Evolutionary conservation across 2,888 invertebrate genomes (phyloP).

Genomic region (Pelosia muscerda): DNA sequence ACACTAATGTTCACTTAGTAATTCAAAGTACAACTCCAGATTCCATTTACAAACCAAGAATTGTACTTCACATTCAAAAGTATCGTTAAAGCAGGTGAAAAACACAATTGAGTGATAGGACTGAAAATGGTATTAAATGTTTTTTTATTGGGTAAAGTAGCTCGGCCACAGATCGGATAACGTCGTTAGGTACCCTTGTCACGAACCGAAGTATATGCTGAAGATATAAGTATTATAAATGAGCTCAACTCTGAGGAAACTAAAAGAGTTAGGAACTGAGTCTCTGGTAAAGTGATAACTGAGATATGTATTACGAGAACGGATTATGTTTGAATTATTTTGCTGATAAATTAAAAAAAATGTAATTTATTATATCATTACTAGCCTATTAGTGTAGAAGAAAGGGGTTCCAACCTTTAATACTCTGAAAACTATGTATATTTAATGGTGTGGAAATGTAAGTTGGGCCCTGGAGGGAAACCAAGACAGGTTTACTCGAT

Average conservation of each 20-base stretch:
- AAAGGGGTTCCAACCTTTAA: too few relatives aligned
- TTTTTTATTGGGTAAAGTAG: slow-evolving; percentile 39
- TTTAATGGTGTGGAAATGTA: too few relatives aligned
- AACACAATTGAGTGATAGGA: slow-evolving; percentile 16
- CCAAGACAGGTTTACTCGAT: too few relatives aligned
- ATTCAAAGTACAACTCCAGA: not conserved
- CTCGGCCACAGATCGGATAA: slow-evolving; percentile 39
- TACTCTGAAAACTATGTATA: too few relatives aligned
- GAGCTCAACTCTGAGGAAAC: not conserved
- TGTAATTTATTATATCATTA: too few relatives aligned
- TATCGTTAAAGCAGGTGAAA: not conserved
- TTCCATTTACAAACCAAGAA: too few relatives aligned
- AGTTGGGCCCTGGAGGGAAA: too few relatives aligned
- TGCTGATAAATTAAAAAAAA: too few relatives aligned
- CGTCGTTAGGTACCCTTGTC: slow-evolving; percentile 44
- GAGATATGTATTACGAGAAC: not conserved
- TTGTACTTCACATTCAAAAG: too few relatives aligned
- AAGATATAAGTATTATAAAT: slow-evolving; percentile 20
- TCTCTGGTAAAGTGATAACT: not conserved
- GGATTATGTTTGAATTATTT: not conserved
- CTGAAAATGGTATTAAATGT: slow-evolving; percentile 40
- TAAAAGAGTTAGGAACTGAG: not conserved
- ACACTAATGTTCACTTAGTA: not conserved
- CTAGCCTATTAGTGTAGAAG: too few relatives aligned
- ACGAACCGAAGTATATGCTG: slow-evolving; percentile 23